Evolutionary conservation across 2,797 vertebrate species (phyloP).

Genomic region (Trematomus bernacchii): DNA sequence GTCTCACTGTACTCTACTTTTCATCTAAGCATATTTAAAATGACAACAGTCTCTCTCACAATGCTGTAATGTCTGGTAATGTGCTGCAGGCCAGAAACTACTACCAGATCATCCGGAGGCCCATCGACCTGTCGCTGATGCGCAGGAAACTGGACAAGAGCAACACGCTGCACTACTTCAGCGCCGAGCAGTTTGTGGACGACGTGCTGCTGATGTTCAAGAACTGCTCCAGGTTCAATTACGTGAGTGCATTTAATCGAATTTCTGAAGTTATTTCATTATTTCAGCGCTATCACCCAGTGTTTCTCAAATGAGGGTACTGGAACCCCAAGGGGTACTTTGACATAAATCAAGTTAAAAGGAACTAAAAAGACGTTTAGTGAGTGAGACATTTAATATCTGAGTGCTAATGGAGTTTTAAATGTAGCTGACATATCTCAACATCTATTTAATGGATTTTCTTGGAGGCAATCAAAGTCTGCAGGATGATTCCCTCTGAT

Average conservation of each 20-base stretch:
- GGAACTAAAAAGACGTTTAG: too few species aligned
- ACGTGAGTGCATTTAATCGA: constrained; percentile 79
- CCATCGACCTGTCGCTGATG: constrained; percentile 94
- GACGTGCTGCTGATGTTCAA: constrained; percentile 97
- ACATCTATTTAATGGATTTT: too few species aligned
- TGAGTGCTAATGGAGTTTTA: too few species aligned
- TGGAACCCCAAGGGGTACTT: too few species aligned
- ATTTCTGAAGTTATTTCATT: constrained; percentile 31
- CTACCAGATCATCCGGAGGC: constrained; percentile 98
- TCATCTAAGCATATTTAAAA: constrained; percentile 18
- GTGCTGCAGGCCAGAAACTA: constrained; percentile 93
- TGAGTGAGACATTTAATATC: too few species aligned
- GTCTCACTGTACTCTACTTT: constrained; percentile 6
- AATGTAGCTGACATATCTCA: too few species aligned
- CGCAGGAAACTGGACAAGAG: constrained; percentile 90
- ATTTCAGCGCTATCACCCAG: constrained; percentile 2
- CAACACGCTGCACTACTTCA: constrained; percentile 90
- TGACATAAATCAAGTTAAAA: too few species aligned
- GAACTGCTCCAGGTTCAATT: constrained; percentile 98
- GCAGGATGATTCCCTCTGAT: too few species aligned
- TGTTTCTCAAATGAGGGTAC: too few species aligned
- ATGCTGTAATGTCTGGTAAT: constrained; percentile 24
- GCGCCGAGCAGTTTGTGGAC: constrained; percentile 90
- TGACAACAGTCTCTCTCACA: neutral
- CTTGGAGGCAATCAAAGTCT: too few species aligned